Conservation (phyloP, 2,888 invertebrate species). For the Rotaria magnacalcarata region DNA sequence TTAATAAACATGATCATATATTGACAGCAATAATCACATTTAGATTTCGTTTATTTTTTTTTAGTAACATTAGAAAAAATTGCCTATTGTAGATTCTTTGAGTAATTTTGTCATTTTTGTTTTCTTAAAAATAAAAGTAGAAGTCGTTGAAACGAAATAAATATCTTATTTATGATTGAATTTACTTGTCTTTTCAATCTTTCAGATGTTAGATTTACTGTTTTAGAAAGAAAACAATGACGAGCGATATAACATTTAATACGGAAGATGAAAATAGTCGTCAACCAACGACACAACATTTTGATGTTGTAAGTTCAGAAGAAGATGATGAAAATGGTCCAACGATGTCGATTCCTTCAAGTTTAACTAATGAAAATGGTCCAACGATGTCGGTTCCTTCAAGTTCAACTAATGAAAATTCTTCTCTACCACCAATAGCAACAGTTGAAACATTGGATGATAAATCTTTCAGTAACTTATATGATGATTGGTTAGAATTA, state of each 20-base stretch:
- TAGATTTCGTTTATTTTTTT: too few relatives aligned
- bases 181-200: too few relatives aligned
- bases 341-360: not conserved
- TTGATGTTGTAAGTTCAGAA: not conserved
- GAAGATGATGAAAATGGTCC: not conserved
- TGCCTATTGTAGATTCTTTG: too few relatives aligned
- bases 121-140: too few relatives aligned
- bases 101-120: too few relatives aligned
- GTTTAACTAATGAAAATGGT: not conserved
- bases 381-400: not conserved
- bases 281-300: not conserved
- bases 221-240: not conserved
- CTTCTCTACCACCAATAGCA: not conserved
- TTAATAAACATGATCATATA: too few relatives aligned
- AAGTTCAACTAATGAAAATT: not conserved
- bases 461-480: not conserved
- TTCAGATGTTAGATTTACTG: too few relatives aligned
- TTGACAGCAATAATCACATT: too few relatives aligned
- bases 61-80: too few relatives aligned
- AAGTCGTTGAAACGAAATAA: too few relatives aligned
- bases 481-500: not conserved
- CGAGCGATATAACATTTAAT: not conserved
- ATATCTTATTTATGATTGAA: too few relatives aligned
- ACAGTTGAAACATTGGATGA: not conserved
- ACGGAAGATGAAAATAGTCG: not conserved